Evolutionary conservation across 1,140 invertebrate species (phyloP), one percentile per base, ranked within the genome.

Genomic region (Ostrea edulis): DNA sequence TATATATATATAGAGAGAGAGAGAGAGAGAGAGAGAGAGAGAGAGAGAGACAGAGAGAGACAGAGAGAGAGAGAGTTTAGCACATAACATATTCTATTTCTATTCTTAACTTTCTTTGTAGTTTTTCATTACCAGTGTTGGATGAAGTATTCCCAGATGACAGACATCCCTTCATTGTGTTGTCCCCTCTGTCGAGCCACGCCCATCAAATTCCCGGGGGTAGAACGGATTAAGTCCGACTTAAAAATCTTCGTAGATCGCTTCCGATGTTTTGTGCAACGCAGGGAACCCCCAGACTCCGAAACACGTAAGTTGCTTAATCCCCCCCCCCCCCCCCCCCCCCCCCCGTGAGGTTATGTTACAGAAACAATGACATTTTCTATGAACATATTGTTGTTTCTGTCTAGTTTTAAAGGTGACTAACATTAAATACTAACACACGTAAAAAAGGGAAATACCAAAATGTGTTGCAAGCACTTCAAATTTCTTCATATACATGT

Each of bases 181-280:
- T 77, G 68, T 35, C 68, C 68, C 25, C 25, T 77, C 4, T 77
- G 68, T 35, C 68, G 68, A 29, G 68, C 68, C 68, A 77, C 25
- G 29, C 68, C 68, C 68, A 77, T 77, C 68, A 77, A 77, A 77
- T 77, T 77, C 9, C 68, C 68, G 2, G 68, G 68, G 25, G 68
- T 77, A 2, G 68, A 29, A 12, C 68, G 68, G 29, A 25, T 77
- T 25, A 77, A 77, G 68, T 77, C 68, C 9, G 68, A 77, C 68
- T 9, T 77, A 12, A 77, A 77, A 35, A 77, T 77, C 25, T 35
- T 77, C 5, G 25, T 77, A 9, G 68, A 77, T 35, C 68, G 25
- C 68, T 77, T 77, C 68, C 25, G 68, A 2, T 77, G 68, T 35
- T 77, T 77, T 77, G 14, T 14, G 29, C 29, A 12, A 5, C 22